phyloP scores from a whole-genome alignment of 1,140 invertebrate species.

The Plectrocnemia conspersa region DNA sequence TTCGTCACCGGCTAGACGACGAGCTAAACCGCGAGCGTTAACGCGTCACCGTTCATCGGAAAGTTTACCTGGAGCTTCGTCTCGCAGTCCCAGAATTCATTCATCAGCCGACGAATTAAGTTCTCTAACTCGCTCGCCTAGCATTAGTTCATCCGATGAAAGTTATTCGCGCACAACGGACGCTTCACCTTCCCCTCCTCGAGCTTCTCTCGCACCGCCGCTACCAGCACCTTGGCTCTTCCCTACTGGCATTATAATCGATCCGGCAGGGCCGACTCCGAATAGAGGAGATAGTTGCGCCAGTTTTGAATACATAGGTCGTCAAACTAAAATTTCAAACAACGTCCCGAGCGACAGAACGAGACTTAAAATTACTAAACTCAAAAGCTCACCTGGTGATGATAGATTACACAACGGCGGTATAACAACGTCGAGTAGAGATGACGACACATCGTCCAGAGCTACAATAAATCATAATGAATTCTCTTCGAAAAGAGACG shows the following conservation, averaged over 20 bases:
- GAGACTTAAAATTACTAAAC: conserved; percentile 43
- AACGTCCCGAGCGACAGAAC: conserved; percentile 19
- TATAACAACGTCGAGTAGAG: conserved; percentile 43
- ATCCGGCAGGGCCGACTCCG: conserved; percentile 38
- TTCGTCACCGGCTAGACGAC: conserved; percentile 37
- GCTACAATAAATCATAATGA: conserved; percentile 50
- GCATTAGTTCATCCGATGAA: conserved; percentile 74
- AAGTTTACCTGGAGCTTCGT: conserved; percentile 53
- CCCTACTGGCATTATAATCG: conserved; percentile 27
- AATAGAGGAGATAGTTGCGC: conserved; percentile 58
- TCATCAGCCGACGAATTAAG: conserved; percentile 77
- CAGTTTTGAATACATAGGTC: conserved; percentile 55
- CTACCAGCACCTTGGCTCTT: conserved; percentile 42
- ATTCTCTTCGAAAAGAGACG: conserved; percentile 55
- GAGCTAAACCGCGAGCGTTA: conserved; percentile 37
- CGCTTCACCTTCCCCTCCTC: conserved; percentile 51
- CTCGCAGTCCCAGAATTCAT: conserved; percentile 55
- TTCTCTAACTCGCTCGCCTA: conserved; percentile 71
- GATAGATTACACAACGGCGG: conserved; percentile 44
- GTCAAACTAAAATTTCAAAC: conserved; percentile 38
- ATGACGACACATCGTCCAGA: conserved; percentile 49
- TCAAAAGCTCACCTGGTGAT: conserved; percentile 44
- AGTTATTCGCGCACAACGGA: conserved; percentile 72
- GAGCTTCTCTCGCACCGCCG: conserved; percentile 58
- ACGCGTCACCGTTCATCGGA: conserved; percentile 60